Evolutionary conservation across 2,797 vertebrate species (phyloP), one percentile per base, ranked within the genome.

Genomic region (Peromyscus aztecus): DNA sequence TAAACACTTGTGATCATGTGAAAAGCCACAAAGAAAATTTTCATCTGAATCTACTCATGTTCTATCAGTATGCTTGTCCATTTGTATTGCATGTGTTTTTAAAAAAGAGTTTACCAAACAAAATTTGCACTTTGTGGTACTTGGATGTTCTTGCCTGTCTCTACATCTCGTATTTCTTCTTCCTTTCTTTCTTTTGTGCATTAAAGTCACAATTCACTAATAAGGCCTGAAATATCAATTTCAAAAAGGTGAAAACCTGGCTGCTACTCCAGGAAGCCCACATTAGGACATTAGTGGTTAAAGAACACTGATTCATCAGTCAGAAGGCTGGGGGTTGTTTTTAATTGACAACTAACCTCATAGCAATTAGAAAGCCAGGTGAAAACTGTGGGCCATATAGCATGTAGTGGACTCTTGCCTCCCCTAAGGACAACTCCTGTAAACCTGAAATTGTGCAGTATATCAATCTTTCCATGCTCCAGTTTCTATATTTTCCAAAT

Each of bases 91-190:
- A 61, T 12, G 52, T 19, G 84, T 31, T 65, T 65, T n/a, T 57
- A 85, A 94, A 82, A 75, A 87, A 52, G 21, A 91, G 24, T 59
- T 91, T 71, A 65, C 46, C 57, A 94, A 92, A 86, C 73, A 86
- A 96, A 92, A 91, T 69, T 84, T 81, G 11, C 0, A 55, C 37
- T 96, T 71, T 34, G 27, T 31, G 27, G 6, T 31, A 82, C 81
- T 81, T 67, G 92, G 89, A 52, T 24, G n/a, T 43, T 17, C 29
- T 7, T 29, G 29, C 7, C 13, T 69, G 29, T 37, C 24, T 63
- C 11, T 31, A 19, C 12, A 14, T n/a, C 31, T 17, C 16, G 5
- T 78, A 37, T 6, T 12, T 31, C 46, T 75, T 49, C 21, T 76
- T 55, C 16, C 21, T 46, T 65, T 19, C 34, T 55, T 78, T 13